phyloP scores from a whole-genome alignment of 2,888 invertebrate species.

The Trisateles emortualis region DNA sequence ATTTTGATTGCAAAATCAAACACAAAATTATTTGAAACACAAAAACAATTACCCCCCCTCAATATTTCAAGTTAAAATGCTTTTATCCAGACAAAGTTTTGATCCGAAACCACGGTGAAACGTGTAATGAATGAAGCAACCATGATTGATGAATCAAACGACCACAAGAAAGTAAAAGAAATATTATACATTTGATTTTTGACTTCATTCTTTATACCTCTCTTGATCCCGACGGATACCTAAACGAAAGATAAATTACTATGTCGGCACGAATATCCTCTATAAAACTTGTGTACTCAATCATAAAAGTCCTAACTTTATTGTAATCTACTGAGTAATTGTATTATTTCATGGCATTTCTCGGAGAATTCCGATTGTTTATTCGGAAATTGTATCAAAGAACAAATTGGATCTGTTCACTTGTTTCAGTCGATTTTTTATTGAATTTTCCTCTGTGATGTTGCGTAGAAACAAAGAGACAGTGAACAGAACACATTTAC shows the following conservation, averaged over 20 bases:
- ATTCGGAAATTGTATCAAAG: slow-evolving; percentile 10
- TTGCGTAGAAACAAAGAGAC: slow-evolving; percentile 18
- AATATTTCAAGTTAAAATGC: slow-evolving; percentile 1
- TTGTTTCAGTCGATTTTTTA: slow-evolving; percentile 1
- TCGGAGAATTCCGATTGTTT: slow-evolving; percentile 5
- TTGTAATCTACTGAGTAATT: slow-evolving; percentile 17
- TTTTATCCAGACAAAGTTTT: slow-evolving; percentile 8
- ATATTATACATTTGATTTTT: slow-evolving; percentile 42
- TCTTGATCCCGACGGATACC: slow-evolving; percentile 23
- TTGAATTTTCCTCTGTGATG: slow-evolving; percentile 1
- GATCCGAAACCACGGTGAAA: slow-evolving; percentile 10
- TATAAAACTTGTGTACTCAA: slow-evolving; percentile 36
- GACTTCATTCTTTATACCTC: slow-evolving; percentile 34
- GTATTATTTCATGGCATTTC: slow-evolving; percentile 26
- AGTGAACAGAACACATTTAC: slow-evolving; percentile 25
- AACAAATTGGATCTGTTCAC: slow-evolving; percentile 3
- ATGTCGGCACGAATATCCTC: slow-evolving; percentile 22
- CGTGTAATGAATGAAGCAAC: slow-evolving; percentile 38
- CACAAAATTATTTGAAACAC: no score
- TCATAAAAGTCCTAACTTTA: slow-evolving; percentile 32
- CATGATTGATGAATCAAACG: slow-evolving; percentile 39
- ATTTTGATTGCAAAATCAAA: no score
- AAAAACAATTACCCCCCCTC: neutral
- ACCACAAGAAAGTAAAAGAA: slow-evolving; percentile 31
- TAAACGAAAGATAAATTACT: slow-evolving; percentile 39